Conservation (phyloP, 2,797 vertebrate genomes). For the Cyprinodon diabolis region DNA sequence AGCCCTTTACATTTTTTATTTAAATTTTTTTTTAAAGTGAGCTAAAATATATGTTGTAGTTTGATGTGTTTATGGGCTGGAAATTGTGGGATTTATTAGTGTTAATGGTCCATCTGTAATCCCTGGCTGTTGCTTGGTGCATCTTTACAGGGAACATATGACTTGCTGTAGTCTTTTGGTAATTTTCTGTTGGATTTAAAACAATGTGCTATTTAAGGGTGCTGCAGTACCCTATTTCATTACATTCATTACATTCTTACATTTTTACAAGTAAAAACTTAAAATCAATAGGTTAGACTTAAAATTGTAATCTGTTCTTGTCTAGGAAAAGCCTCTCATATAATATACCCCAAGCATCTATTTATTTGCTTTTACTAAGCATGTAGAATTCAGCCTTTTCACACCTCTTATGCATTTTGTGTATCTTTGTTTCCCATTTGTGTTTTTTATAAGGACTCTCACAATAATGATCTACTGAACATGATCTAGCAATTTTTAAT, state of each 20-base stretch:
- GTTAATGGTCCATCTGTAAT: not conserved
- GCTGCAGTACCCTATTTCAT: not conserved
- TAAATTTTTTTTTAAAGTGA: too few relatives aligned
- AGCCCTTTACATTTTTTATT: too few relatives aligned
- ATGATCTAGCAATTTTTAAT: not conserved
- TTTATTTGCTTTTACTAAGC: not conserved
- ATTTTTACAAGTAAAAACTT: not conserved
- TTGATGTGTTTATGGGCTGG: too few relatives aligned
- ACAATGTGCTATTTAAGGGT: not conserved
- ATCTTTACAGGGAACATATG: not conserved
- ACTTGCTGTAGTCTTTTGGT: not conserved
- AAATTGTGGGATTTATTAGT: not conserved
- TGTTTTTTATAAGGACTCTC: too few relatives aligned
- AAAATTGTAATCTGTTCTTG: not conserved
- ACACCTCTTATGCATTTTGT: too few relatives aligned
- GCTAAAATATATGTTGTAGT: too few relatives aligned
- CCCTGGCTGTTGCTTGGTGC: not conserved
- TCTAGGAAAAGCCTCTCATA: not conserved
- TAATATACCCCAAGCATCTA: too few relatives aligned
- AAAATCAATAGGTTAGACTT: not conserved
- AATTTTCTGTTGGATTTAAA: not conserved
- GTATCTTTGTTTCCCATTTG: too few relatives aligned
- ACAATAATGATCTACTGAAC: not conserved
- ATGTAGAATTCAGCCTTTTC: too few relatives aligned
- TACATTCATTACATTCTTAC: too few relatives aligned